Percentiles rank a stretch among this genome's conserved stretches.
These are phyloP conservation scores for Eurystomus gularis DNA, from an alignment of 2,113 vertebrate genomes.

Conservation along the genomic window DNA sequence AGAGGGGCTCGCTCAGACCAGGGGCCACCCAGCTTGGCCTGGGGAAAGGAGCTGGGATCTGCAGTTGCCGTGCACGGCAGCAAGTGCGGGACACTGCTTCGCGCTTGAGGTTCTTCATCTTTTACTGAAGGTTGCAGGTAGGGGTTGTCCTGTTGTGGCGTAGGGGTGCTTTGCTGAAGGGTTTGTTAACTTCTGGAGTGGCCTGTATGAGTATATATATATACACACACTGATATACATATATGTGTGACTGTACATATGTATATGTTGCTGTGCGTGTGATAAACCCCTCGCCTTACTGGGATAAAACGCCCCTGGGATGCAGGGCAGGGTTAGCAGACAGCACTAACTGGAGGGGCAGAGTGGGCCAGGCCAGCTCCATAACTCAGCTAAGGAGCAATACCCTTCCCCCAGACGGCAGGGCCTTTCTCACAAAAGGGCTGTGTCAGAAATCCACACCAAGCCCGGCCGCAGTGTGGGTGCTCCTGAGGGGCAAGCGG, in stretches of 20 bases:
- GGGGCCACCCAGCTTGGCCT: not conserved
- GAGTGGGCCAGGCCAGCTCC: not conserved
- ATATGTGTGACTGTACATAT: not conserved
- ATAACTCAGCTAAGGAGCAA: fast-evolving
- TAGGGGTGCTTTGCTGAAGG: not conserved
- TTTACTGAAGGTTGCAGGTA: not conserved
- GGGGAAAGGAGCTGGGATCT: not conserved
- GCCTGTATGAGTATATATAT: not conserved
- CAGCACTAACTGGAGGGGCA: not conserved
- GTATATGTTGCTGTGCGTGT: not conserved
- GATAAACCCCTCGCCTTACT: not conserved
- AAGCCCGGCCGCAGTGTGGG: fast-evolving
- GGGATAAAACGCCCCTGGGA: fast-evolving
- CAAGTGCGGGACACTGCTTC: fast-evolving
- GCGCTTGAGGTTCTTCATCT: not conserved
- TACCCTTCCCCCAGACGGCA: fast-evolving
- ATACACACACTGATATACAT: fast-evolving
- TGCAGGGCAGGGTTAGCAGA: not conserved
- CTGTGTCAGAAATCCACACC: not conserved
- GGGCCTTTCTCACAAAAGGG: not conserved
- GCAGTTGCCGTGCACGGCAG: fast-evolving
- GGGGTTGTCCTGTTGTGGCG: not conserved
- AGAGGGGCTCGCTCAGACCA: not conserved
- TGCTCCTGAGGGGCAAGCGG: not conserved
- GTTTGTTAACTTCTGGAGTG: not conserved